A percentile compares a stretch with the other conserved stretches of the same genome.
phyloP scores from a whole-genome alignment of 2,797 vertebrate genomes.

The Limosa lapponica region DNA sequence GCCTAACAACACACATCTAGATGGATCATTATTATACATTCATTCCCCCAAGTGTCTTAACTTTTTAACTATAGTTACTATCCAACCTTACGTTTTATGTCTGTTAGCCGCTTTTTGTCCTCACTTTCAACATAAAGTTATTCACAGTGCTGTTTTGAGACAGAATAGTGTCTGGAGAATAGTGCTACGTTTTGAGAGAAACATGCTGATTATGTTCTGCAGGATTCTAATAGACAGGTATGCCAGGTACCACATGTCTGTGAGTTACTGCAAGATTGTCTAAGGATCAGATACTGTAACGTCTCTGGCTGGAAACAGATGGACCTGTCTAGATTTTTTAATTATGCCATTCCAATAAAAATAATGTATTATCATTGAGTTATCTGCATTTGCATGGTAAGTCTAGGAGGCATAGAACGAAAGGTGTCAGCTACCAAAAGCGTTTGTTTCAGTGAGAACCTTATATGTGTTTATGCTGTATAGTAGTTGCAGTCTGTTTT shows the following conservation, averaged over 20 bases:
- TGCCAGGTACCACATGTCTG: background rate
- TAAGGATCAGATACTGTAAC: background rate
- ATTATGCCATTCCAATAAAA: background rate
- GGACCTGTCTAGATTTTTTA: background rate
- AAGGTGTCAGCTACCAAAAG: background rate
- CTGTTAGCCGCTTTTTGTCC: background rate
- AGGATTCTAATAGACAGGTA: background rate
- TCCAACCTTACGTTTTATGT: background rate
- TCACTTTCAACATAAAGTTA: background rate
- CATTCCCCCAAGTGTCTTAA: background rate
- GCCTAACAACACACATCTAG: background rate
- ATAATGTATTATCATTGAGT: background rate
- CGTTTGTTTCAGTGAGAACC: background rate
- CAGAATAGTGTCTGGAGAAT: background rate
- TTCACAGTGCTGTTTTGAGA: background rate
- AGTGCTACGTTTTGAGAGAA: background rate
- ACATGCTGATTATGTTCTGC: background rate
- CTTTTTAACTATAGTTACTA: constrained; percentile 14
- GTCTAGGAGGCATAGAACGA: background rate
- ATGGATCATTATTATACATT: background rate
- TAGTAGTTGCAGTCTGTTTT: background rate
- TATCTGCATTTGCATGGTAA: background rate
- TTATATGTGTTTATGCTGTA: background rate
- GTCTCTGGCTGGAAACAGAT: background rate
- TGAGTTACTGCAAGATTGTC: background rate